Conservation (phyloP, 2,113 vertebrate genomes). For the Peromyscus polionotus region DNA sequence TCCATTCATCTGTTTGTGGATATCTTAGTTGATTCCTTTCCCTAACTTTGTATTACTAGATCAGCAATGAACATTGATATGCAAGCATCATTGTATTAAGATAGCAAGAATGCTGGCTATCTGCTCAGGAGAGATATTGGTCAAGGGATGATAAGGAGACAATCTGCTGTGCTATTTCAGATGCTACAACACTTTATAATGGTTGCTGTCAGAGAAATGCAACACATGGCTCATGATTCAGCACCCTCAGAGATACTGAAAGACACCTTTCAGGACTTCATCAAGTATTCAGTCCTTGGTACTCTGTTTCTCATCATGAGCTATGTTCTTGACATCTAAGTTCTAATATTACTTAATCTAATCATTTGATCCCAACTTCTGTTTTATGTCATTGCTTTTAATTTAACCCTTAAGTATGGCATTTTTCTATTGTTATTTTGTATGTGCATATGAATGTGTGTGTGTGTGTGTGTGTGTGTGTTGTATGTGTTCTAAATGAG, state of each 20-base stretch:
- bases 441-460: neutral
- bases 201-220: neutral
- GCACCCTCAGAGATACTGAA: neutral
- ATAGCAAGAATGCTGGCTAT: neutral
- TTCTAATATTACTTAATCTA: neutral
- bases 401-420: neutral
- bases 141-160: neutral
- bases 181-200: neutral
- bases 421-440: neutral
- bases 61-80: no score
- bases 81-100: no score
- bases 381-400: constrained; percentile 6
- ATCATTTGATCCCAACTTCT: neutral
- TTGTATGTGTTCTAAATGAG: neutral
- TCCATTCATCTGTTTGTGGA: neutral
- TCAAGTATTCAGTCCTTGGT: neutral
- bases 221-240: neutral
- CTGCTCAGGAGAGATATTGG: neutral
- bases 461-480: neutral
- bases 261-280: neutral
- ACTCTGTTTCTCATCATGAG: neutral
- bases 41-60: neutral
- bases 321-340: neutral
- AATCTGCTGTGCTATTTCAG: neutral
- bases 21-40: neutral